Conservation (phyloP, 2,113 vertebrate genomes). For the Turdus rufiventris region DNA sequence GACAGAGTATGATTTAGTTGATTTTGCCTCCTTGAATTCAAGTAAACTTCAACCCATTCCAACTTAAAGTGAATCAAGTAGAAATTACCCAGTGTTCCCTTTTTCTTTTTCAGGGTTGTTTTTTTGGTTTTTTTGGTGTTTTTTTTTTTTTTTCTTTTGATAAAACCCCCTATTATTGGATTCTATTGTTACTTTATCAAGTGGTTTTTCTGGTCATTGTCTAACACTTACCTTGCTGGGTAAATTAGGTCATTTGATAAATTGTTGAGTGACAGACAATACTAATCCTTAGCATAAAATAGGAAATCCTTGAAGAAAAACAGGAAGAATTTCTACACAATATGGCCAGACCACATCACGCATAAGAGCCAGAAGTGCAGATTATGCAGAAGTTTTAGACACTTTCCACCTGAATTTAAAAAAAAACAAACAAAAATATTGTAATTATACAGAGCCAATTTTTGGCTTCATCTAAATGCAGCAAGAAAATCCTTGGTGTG, state of each 20-base stretch:
- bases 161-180: not conserved
- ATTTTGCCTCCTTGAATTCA: not conserved
- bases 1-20: not conserved
- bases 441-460: not conserved
- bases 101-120: not conserved
- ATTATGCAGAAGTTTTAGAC: not conserved
- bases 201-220: not conserved
- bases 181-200: not conserved
- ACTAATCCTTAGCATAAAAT: not conserved
- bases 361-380: not conserved
- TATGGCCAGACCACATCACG: not conserved
- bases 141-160: not conserved
- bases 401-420: not conserved
- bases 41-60: not conserved
- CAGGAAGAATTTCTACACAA: not conserved
- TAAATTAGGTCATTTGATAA: not conserved
- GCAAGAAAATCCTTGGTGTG: not conserved
- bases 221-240: not conserved
- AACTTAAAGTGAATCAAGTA: not conserved
- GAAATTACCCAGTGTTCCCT: not conserved
- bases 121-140: no score
- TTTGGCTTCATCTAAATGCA: not conserved
- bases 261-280: not conserved
- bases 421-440: not conserved
- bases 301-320: not conserved